Conservation (phyloP, 2,888 invertebrate species). For the Phytoseiulus persimilis region DNA sequence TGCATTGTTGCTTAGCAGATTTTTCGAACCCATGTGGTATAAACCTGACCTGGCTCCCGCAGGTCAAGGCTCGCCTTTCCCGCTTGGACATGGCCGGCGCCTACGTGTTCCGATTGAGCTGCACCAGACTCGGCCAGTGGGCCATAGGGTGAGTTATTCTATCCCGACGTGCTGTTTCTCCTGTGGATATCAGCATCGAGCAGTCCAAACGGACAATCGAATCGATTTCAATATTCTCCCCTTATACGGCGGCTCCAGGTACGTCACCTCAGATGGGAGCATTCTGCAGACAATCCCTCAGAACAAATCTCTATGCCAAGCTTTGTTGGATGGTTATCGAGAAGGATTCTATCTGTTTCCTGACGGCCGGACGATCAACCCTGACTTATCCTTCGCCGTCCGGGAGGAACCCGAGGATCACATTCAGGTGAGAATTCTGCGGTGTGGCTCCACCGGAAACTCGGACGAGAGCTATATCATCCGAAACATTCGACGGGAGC, state of each 20-base stretch:
- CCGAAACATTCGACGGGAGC: no score
- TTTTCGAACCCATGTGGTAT: no score
- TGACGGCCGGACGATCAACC: constrained; percentile 87
- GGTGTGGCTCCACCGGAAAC: no score
- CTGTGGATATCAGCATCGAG: no score
- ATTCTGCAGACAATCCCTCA: constrained; percentile 99
- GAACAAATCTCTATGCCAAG: constrained; percentile 97
- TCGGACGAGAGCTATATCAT: no score
- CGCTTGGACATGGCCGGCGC: constrained; percentile 91
- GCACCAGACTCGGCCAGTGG: constrained; percentile 97
- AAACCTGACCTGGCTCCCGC: constrained; percentile 44
- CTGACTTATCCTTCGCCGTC: constrained; percentile 89
- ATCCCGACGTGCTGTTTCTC: no score
- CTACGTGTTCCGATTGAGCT: constrained; percentile 75
- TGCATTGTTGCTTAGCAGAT: no score
- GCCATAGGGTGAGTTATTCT: constrained; percentile 67
- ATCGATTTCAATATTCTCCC: background rate
- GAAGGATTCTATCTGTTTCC: constrained; percentile 96
- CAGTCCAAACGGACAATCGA: no score
- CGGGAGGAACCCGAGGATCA: constrained; percentile 94
- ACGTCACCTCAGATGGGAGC: constrained; percentile 95
- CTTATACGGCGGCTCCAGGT: constrained; percentile 50
- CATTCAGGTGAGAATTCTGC: constrained; percentile 58
- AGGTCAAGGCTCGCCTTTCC: constrained; percentile 93
- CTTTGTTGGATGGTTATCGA: constrained; percentile 88